Conservation (phyloP, 2,113 vertebrate genomes). For the Piaya cayana region DNA sequence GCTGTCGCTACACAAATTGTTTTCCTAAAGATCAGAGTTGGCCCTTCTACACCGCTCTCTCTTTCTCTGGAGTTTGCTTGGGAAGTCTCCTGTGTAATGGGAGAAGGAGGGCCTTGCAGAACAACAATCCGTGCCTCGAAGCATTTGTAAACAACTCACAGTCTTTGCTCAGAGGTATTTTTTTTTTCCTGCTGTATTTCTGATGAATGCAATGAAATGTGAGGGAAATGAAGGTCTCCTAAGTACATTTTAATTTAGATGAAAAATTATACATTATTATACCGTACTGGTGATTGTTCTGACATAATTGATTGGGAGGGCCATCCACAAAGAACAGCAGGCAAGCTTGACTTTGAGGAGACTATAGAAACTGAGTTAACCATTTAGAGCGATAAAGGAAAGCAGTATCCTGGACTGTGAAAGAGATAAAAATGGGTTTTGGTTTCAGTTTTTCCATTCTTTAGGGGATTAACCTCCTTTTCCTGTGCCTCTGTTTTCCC, state of each 20-base stretch:
- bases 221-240: slow-evolving; percentile 64
- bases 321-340: slow-evolving; percentile 33
- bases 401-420: neutral
- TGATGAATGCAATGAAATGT: slow-evolving; percentile 63
- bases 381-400: neutral
- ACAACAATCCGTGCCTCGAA: neutral
- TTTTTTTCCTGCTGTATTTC: slow-evolving; percentile 58
- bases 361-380: slow-evolving; percentile 20
- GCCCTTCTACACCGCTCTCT: neutral
- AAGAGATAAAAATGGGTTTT: neutral
- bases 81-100: slow-evolving; percentile 24
- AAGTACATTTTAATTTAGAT: slow-evolving; percentile 71
- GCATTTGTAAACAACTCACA: slow-evolving; percentile 66
- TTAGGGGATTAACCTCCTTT: neutral
- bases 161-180: slow-evolving; percentile 54
- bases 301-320: slow-evolving; percentile 66
- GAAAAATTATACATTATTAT: slow-evolving; percentile 69
- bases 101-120: neutral
- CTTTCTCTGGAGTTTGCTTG: slow-evolving; percentile 15
- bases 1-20: neutral
- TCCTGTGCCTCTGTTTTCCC: neutral
- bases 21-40: slow-evolving; percentile 26
- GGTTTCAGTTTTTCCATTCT: neutral
- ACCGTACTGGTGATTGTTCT: slow-evolving; percentile 60
- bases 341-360: slow-evolving; percentile 45